Evolutionary conservation across 2,888 invertebrate species (phyloP), one percentile per base, ranked within the genome.

Genomic region (Machimus atricapillus): DNA sequence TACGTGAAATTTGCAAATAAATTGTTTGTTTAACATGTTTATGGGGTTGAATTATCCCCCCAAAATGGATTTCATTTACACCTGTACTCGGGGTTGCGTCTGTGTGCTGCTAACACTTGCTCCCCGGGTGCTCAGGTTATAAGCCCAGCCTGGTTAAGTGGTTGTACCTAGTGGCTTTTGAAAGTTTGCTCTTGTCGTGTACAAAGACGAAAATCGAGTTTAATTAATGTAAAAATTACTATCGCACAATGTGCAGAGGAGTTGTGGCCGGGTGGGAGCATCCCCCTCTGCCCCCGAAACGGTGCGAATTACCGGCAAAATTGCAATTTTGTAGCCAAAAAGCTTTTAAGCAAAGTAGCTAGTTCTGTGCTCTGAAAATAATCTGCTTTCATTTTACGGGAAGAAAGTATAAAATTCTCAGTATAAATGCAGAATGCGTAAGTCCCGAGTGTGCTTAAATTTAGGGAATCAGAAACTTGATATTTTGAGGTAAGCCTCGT

Each of bases 1-100:
- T 82, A 74, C 37, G 78, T 85, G 56, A 79, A 87, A 85, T 88
- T 87, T 85, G 85, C 87, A 86, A 88, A 88, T 88, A 88, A 88
- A 88, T 88, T 85, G 88, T 88, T 88, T 87, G 87, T 88, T 88
- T 86, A 88, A 85, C 87, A 85, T 87, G 87, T 85, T 87, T 87
- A 87, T 85, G 87, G 85, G 85, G 43, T 81, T 58, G 87, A 87
- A 87, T 87, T 88, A 88, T 87, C 76, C 81, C 74, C 74, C 66
- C 58, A 27, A 56, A 85, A 88, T 87, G 87, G 85, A 78, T 85
- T 87, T 85, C 88, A 87, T 87, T 87, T 87, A 85, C 85, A 85
- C 87, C 58, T 34, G 37, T 52, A 76, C 77, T 27, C 66, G 76
- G 86, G 31, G 23, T 12, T 76, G 81, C 43, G 81, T 81, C 40